phyloP scores from a whole-genome alignment of 2,888 invertebrate species.

The Drosophila subsilvestris region DNA sequence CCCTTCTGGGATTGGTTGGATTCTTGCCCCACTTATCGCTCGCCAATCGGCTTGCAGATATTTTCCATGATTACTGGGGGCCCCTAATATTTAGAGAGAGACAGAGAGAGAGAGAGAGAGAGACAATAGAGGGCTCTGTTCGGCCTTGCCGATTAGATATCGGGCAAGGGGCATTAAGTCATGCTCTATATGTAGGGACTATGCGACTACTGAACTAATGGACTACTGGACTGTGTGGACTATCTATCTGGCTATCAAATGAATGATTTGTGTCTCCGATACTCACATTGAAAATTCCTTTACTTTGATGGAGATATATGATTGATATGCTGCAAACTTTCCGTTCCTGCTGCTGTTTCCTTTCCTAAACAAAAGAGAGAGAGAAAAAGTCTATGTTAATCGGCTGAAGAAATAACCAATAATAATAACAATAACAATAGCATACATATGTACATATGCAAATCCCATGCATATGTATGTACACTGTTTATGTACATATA shows the following conservation, averaged over 20 bases:
- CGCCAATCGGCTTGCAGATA: slow-evolving; percentile 45
- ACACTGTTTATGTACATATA: neutral
- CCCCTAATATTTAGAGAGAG: neutral
- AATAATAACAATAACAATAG: slow-evolving; percentile 43
- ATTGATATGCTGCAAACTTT: neutral
- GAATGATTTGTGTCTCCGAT: neutral
- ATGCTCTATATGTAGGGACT: slow-evolving; percentile 45
- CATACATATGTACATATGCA: slow-evolving; percentile 61
- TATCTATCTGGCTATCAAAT: neutral
- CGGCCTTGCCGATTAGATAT: slow-evolving; percentile 53
- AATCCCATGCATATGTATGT: slow-evolving; percentile 50
- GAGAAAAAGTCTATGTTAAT: neutral
- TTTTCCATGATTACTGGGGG: slow-evolving; percentile 11
- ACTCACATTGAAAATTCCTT: neutral
- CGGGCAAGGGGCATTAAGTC: slow-evolving; percentile 54
- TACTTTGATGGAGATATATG: neutral
- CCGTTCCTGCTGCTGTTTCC: neutral
- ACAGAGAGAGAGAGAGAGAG: neutral
- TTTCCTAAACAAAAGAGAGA: neutral
- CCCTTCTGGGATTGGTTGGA: slow-evolving; percentile 35
- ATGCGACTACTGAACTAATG: neutral
- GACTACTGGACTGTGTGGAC: neutral
- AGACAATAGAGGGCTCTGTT: slow-evolving; percentile 3
- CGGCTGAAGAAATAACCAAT: neutral
- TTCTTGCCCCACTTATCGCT: slow-evolving; percentile 43